A percentile compares a stretch with the other conserved stretches of the same genome.
phyloP scores from a whole-genome alignment of 2,888 invertebrate genomes.

The Belgica antarctica region DNA sequence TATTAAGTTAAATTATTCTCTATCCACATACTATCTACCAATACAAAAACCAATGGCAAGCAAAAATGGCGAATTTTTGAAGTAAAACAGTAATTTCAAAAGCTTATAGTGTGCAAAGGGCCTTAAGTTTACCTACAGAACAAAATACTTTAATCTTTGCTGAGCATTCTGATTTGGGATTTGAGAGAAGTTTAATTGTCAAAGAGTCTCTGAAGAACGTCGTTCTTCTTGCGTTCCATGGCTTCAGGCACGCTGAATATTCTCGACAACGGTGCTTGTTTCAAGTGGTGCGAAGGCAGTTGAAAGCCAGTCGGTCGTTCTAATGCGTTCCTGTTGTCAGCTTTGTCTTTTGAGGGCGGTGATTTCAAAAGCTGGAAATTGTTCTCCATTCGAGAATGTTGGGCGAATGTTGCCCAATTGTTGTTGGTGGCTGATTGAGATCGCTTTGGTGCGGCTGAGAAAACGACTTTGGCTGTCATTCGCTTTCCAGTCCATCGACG shows the following conservation, averaged over 20 bases:
- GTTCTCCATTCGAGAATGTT: slow-evolving; percentile 12
- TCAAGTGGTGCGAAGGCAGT: neutral
- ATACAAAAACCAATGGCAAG: neutral
- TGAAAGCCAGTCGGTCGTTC: slow-evolving; percentile 12
- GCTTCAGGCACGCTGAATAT: slow-evolving; percentile 4
- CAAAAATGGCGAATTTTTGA: neutral
- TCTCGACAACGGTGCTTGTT: neutral
- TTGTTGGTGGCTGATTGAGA: slow-evolving; percentile 45
- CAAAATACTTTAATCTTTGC: neutral
- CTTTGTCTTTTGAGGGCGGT: slow-evolving; percentile 6
- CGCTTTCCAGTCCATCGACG: slow-evolving; percentile 63
- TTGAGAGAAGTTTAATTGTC: neutral
- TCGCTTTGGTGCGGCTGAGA: slow-evolving; percentile 44
- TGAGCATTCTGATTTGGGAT: neutral
- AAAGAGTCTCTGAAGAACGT: neutral
- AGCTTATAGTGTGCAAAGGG: neutral
- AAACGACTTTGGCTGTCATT: slow-evolving; percentile 57
- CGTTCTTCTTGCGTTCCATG: neutral
- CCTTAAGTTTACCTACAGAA: neutral
- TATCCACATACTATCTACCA: neutral
- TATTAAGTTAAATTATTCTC: too few relatives aligned
- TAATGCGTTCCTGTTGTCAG: neutral
- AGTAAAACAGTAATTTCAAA: neutral
- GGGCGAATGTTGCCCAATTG: slow-evolving; percentile 43
- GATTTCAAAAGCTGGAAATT: neutral